These are phyloP conservation scores for Albula glossodonta DNA, from an alignment of 2,113 vertebrate species.

Conservation along the genomic window DNA sequence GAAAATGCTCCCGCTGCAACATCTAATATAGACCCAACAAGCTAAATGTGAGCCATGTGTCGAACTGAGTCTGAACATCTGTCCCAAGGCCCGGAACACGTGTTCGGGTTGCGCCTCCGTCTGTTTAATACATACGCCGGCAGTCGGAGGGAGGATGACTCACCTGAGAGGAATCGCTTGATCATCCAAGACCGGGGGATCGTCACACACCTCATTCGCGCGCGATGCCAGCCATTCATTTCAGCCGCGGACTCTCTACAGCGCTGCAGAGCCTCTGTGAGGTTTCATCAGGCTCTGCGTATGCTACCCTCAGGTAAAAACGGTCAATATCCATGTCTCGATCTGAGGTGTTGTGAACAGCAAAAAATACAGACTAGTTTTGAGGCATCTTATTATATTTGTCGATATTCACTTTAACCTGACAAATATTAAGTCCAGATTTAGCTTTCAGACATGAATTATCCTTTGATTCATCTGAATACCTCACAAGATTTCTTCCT, in stretches of 20 bases:
- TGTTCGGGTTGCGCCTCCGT: slow-evolving; percentile 24
- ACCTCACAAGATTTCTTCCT: no score
- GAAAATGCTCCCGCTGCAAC: slow-evolving; percentile 60
- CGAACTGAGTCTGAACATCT: slow-evolving; percentile 55
- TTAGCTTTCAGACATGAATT: no score
- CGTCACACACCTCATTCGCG: not conserved
- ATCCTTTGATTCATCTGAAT: no score
- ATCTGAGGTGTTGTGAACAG: no score
- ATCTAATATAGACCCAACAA: slow-evolving; percentile 44
- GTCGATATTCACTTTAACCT: no score
- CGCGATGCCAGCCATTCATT: not conserved
- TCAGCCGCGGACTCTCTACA: not conserved
- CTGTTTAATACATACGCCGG: slow-evolving; percentile 11
- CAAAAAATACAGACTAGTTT: no score
- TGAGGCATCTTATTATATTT: no score
- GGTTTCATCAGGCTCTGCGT: no score
- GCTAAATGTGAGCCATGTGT: slow-evolving; percentile 23
- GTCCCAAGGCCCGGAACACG: slow-evolving; percentile 40
- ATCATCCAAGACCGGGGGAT: not conserved
- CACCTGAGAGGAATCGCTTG: not conserved
- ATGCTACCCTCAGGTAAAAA: no score
- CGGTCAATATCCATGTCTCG: no score
- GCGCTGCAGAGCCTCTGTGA: no score
- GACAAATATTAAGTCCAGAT: no score
- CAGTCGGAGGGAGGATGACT: not conserved